Conservation (phyloP, 2,797 vertebrate species). For the Micromesistius poutassou region DNA sequence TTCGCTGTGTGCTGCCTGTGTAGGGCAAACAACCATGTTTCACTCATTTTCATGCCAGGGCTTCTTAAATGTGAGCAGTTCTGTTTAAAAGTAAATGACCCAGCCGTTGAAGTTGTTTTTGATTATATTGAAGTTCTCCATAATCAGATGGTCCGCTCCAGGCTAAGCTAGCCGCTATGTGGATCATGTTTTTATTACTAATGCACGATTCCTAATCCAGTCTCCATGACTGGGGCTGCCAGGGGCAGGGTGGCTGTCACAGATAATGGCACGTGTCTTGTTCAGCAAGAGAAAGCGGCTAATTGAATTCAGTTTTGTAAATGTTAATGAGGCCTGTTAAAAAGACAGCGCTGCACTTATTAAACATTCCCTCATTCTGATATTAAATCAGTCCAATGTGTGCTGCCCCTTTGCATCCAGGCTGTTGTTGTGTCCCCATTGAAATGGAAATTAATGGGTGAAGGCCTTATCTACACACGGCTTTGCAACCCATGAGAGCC, state of each 20-base stretch:
- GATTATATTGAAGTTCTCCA: neutral
- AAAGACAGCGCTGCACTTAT: slow-evolving; percentile 29
- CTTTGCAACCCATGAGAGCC: neutral
- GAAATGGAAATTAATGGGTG: neutral
- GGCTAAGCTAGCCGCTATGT: neutral
- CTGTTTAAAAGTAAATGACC: no score
- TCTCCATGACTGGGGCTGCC: neutral
- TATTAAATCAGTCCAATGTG: neutral
- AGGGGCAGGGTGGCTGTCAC: slow-evolving; percentile 26
- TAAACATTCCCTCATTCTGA: slow-evolving; percentile 24
- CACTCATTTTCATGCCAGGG: neutral
- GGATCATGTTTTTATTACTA: neutral
- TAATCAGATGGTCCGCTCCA: neutral
- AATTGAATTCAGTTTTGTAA: slow-evolving; percentile 32
- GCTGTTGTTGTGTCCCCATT: neutral
- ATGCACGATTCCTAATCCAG: neutral
- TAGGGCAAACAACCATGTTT: no score
- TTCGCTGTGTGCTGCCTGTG: neutral
- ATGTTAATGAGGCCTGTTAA: slow-evolving; percentile 47
- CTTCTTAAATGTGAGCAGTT: neutral
- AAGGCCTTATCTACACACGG: neutral
- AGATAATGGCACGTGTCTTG: slow-evolving; percentile 29
- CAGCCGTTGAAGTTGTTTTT: neutral
- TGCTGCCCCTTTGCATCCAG: neutral
- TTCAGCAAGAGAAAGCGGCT: slow-evolving; percentile 34